Evolutionary conservation across 2,888 invertebrate species (phyloP).

Genomic region (Aporophyla nigra): DNA sequence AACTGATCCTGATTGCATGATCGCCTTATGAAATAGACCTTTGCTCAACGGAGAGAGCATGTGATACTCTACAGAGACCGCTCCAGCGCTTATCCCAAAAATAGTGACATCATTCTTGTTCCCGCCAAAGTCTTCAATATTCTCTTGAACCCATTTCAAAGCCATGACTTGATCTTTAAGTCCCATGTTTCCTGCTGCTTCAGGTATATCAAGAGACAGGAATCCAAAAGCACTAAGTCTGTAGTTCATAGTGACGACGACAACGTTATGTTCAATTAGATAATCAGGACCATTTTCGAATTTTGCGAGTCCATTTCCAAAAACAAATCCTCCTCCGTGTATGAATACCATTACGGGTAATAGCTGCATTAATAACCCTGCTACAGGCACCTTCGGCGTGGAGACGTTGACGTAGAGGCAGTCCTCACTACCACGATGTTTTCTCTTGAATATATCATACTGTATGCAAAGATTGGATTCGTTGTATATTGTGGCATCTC

Average conservation of each 20-base stretch:
- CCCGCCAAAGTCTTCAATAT: constrained; percentile 76
- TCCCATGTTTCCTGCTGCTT: constrained; percentile 82
- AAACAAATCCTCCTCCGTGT: constrained; percentile 84
- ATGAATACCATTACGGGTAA: constrained; percentile 81
- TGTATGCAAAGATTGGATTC: constrained; percentile 71
- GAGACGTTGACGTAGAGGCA: constrained; percentile 83
- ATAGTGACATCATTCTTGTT: constrained; percentile 79
- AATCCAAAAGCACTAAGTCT: constrained; percentile 84
- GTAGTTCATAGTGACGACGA: constrained; percentile 85
- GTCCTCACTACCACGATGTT: constrained; percentile 78
- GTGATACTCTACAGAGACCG: constrained; percentile 77
- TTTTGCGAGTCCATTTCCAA: constrained; percentile 77
- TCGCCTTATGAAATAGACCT: constrained; percentile 80
- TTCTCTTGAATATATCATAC: constrained; percentile 61
- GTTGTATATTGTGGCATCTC: constrained; percentile 85
- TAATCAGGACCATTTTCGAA: constrained; percentile 79
- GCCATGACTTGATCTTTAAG: constrained; percentile 82
- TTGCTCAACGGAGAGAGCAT: constrained; percentile 74
- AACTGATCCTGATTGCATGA: constrained; percentile 78
- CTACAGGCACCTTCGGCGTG: constrained; percentile 74
- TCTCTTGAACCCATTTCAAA: constrained; percentile 79
- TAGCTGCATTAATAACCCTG: constrained; percentile 48
- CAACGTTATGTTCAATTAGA: constrained; percentile 77
- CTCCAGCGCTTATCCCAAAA: constrained; percentile 79
- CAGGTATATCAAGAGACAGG: constrained; percentile 77